phyloP scores from a whole-genome alignment of 2,888 invertebrate genomes.

The Drosophila diplacantha region DNA sequence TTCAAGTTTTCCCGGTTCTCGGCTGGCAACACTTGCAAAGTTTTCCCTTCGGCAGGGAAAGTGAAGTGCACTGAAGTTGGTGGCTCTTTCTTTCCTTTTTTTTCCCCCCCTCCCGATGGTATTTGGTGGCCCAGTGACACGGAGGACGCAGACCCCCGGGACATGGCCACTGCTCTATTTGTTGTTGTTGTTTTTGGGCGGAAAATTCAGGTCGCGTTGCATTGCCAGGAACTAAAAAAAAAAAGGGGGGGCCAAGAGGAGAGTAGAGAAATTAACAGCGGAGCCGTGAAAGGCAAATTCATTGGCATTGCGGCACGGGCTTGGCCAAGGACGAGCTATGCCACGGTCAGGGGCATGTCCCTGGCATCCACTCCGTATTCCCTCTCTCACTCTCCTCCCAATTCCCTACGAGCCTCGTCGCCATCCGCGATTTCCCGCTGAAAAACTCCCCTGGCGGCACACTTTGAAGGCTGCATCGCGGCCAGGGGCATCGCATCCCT shows the following conservation, averaged over 20 bases:
- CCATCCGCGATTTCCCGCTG: background rate
- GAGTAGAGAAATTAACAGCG: slow-evolving; percentile 8
- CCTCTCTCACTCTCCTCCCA: background rate
- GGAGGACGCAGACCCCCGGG: slow-evolving; percentile 29
- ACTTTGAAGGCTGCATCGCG: slow-evolving; percentile 44
- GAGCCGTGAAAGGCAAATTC: slow-evolving; percentile 23
- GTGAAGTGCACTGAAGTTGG: slow-evolving; percentile 46
- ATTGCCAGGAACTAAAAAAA: slow-evolving; percentile 17
- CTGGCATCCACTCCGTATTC: slow-evolving; percentile 7
- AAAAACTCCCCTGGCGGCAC: slow-evolving; percentile 26
- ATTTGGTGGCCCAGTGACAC: slow-evolving; percentile 61
- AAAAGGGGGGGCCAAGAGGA: background rate
- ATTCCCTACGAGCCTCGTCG: background rate
- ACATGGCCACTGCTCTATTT: slow-evolving; percentile 22
- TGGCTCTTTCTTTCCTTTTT: background rate
- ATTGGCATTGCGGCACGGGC: slow-evolving; percentile 35
- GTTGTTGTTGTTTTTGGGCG: slow-evolving; percentile 2
- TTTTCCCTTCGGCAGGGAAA: slow-evolving; percentile 58
- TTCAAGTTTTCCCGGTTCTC: slow-evolving; percentile 53
- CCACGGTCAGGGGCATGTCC: slow-evolving; percentile 36
- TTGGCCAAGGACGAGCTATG: slow-evolving; percentile 50
- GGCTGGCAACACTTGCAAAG: slow-evolving; percentile 53
- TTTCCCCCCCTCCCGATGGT: background rate
- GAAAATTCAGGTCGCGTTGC: slow-evolving; percentile 59
- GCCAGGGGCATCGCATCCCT: slow-evolving; percentile 15